Conservation (phyloP, 2,888 invertebrate genomes). For the Noctuana brunneofusca region DNA sequence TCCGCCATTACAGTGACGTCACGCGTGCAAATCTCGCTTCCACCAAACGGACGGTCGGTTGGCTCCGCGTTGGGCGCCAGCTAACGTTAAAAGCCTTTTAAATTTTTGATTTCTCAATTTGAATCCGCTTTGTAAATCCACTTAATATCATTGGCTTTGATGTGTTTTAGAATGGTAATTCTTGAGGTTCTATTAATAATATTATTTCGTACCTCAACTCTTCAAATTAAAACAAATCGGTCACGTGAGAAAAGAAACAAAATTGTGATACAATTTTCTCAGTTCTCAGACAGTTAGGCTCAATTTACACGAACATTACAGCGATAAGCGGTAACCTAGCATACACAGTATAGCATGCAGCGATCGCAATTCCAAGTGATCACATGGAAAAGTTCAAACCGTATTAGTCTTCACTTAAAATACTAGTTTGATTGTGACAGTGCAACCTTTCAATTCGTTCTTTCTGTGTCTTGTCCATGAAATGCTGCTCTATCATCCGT, state of each 20-base stretch:
- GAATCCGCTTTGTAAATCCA: slow-evolving; percentile 40
- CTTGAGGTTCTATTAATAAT: slow-evolving; percentile 4
- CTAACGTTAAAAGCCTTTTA: slow-evolving; percentile 29
- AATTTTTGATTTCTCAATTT: slow-evolving; percentile 41
- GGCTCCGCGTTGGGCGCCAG: slow-evolving; percentile 25
- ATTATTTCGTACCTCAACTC: neutral
- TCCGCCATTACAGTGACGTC: slow-evolving; percentile 36
- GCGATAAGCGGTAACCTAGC: neutral
- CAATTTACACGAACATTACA: neutral
- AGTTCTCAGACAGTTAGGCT: slow-evolving; percentile 21
- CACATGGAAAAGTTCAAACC: no score
- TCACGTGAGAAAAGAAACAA: slow-evolving; percentile 37
- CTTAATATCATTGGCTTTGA: slow-evolving; percentile 18
- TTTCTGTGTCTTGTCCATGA: no score
- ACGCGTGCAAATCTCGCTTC: slow-evolving; percentile 35
- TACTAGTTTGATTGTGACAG: no score
- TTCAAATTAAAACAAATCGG: slow-evolving; percentile 10
- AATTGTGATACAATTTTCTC: slow-evolving; percentile 36
- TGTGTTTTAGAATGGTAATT: slow-evolving; percentile 6
- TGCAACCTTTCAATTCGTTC: no score
- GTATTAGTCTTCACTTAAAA: no score
- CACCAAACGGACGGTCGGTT: slow-evolving; percentile 29
- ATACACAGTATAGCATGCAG: no score
- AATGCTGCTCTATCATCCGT: no score
- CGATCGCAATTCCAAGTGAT: no score